Evolutionary conservation across 2,888 invertebrate genomes (phyloP).

Genomic region (Erpobdella octoculata): DNA sequence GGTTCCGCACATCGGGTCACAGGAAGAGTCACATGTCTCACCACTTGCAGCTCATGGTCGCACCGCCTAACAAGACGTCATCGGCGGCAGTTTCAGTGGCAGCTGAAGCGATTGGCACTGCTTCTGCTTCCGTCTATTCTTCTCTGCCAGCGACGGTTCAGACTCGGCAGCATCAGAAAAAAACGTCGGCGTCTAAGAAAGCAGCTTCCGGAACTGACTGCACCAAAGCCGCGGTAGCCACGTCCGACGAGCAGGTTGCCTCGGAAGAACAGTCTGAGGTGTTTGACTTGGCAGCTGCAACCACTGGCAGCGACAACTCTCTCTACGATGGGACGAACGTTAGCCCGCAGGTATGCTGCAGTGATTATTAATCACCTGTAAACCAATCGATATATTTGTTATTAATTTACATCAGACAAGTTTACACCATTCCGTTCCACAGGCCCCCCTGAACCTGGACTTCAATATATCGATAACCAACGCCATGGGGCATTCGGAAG

Average conservation of each 20-base stretch:
- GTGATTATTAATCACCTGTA: no score
- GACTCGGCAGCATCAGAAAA: neutral
- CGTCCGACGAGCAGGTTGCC: neutral
- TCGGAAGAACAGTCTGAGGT: neutral
- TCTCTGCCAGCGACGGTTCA: neutral
- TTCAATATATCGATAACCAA: constrained; percentile 19
- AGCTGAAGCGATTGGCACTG: no score
- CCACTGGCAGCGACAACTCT: no score
- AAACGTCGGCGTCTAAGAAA: neutral
- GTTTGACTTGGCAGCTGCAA: no score
- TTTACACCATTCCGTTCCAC: neutral
- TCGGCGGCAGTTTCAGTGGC: neutral
- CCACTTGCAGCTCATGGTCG: neutral
- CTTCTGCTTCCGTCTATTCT: no score
- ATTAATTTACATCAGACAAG: no score
- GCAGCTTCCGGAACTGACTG: neutral
- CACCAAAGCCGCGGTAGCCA: neutral
- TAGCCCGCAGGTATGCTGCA: no score
- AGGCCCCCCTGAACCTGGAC: neutral
- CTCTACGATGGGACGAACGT: no score
- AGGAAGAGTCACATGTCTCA: constrained; percentile 59
- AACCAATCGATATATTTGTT: no score
- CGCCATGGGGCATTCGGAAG: neutral
- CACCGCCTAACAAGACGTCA: neutral
- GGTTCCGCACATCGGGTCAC: constrained; percentile 64